phyloP scores from a whole-genome alignment of 2,797 vertebrate species.

The Tokudaia tokunoshimensis region DNA sequence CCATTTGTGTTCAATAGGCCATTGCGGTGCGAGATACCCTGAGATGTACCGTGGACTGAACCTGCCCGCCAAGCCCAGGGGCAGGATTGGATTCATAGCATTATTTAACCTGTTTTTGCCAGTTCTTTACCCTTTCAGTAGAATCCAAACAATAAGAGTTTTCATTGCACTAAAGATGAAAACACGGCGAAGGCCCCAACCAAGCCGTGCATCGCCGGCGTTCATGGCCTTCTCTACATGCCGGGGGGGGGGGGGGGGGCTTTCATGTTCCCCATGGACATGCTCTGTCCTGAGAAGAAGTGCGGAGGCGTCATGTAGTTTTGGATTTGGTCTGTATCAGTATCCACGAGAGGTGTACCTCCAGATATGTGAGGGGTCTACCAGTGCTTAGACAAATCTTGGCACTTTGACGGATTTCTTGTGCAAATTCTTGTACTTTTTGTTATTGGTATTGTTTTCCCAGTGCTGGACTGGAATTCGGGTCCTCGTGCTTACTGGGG shows the following conservation, averaged over 20 bases:
- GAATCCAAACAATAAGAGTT: background rate
- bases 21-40: background rate
- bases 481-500: too few species aligned
- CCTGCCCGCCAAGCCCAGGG: background rate
- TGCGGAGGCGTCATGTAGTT: slow-evolving; percentile 66
- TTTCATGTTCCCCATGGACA: background rate
- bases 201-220: background rate
- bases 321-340: slow-evolving; percentile 68
- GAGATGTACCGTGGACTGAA: background rate
- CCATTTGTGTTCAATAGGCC: background rate
- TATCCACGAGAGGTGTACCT: background rate
- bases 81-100: background rate
- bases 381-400: slow-evolving; percentile 41
- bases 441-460: background rate
- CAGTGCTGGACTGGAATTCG: background rate
- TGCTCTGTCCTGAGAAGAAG: slow-evolving; percentile 67
- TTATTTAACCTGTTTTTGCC: background rate
- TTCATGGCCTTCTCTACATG: background rate
- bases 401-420: slow-evolving; percentile 35
- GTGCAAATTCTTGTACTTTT: background rate
- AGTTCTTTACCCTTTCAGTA: background rate
- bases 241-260: too few species aligned
- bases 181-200: background rate
- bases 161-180: background rate
- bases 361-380: background rate